These are phyloP conservation scores for Pseudococcus longispinus DNA, from an alignment of 2,888 invertebrate species.

Conservation along the genomic window DNA sequence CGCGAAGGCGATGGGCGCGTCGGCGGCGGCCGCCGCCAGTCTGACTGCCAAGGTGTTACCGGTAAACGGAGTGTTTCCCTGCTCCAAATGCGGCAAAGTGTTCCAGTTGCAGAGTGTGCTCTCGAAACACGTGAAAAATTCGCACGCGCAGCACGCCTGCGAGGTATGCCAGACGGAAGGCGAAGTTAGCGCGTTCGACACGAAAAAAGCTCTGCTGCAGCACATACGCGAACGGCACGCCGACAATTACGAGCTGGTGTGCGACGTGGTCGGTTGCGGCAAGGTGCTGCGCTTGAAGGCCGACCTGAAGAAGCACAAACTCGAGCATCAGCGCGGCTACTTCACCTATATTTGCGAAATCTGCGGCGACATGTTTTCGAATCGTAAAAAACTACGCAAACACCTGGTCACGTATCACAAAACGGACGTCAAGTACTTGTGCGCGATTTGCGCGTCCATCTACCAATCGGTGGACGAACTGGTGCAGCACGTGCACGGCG, in stretches of 20 bases:
- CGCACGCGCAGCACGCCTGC: constrained; percentile 68
- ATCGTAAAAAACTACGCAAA: constrained; percentile 69
- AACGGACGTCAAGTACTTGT: constrained; percentile 67
- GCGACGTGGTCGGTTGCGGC: constrained; percentile 64
- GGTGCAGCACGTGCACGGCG: constrained; percentile 67
- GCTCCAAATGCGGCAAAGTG: constrained; percentile 68
- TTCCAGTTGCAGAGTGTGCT: constrained; percentile 66
- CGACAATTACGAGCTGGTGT: constrained; percentile 66
- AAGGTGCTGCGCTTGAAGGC: constrained; percentile 67
- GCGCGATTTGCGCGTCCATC: constrained; percentile 68
- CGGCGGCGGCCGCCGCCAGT: not conserved
- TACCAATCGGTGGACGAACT: constrained; percentile 68
- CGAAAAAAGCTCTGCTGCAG: constrained; percentile 68
- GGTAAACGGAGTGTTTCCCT: constrained; percentile 62
- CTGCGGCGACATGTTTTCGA: constrained; percentile 68
- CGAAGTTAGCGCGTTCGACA: constrained; percentile 62
- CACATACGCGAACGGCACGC: constrained; percentile 66
- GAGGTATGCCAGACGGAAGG: constrained; percentile 67
- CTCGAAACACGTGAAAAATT: constrained; percentile 66
- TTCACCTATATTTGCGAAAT: constrained; percentile 65
- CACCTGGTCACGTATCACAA: constrained; percentile 68
- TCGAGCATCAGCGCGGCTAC: constrained; percentile 63
- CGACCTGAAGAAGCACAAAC: constrained; percentile 66
- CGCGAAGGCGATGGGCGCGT: constrained; percentile 58
- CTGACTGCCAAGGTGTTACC: constrained; percentile 60